Evolutionary conservation across 1,140 invertebrate genomes (phyloP).

Genomic region (Mycetomoellerius zeteki): DNA sequence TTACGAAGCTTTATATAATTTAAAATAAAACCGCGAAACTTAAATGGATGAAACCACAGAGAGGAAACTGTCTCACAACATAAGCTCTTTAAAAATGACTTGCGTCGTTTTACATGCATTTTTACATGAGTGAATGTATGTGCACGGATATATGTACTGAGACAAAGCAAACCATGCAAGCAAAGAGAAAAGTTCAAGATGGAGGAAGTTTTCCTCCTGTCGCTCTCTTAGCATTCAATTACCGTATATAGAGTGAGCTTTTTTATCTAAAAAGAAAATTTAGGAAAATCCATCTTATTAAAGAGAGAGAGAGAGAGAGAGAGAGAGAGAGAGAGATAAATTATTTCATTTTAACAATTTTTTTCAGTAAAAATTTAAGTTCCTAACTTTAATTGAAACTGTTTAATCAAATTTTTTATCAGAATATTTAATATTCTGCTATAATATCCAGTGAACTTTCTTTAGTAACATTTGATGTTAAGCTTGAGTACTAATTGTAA

Average conservation of each 20-base stretch:
- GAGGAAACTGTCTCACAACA: background rate
- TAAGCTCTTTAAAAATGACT: background rate
- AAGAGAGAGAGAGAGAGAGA: too few relatives aligned
- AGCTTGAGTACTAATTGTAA: slow-evolving; percentile 1
- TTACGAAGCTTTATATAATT: slow-evolving; percentile 1
- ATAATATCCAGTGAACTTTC: background rate
- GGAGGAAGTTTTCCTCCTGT: background rate
- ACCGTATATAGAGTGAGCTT: background rate
- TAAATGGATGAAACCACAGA: background rate
- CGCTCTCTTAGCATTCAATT: background rate
- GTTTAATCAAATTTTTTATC: background rate
- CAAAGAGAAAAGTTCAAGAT: slow-evolving; percentile 38
- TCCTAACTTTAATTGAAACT: background rate
- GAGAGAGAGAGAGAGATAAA: too few relatives aligned
- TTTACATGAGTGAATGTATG: background rate
- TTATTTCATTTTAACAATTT: slow-evolving; percentile 20
- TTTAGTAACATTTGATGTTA: background rate
- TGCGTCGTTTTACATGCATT: background rate
- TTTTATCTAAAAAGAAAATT: background rate
- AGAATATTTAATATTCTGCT: background rate
- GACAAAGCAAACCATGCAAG: background rate
- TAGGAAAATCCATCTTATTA: background rate
- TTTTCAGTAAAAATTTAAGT: background rate
- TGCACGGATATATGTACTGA: background rate
- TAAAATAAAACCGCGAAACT: slow-evolving; percentile 19